Evolutionary conservation across 2,113 vertebrate genomes (phyloP).

Genomic region (Chaetorhynchus papuensis): DNA sequence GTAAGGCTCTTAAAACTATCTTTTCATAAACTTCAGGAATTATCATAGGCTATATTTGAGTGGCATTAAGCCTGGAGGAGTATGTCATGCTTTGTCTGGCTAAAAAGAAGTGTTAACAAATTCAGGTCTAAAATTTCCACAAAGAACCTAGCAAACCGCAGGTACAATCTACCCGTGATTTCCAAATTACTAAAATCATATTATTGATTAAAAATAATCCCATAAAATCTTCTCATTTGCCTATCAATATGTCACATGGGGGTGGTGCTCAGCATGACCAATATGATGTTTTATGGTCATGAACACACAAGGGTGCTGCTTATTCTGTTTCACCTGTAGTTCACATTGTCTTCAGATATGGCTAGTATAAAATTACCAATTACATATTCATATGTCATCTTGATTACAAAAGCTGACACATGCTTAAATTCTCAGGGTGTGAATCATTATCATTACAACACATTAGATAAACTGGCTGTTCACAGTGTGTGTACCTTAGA

Average conservation of each 20-base stretch:
- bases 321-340: background rate
- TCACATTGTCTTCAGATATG: background rate
- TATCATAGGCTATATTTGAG: background rate
- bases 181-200: background rate
- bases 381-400: background rate
- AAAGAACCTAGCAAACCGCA: background rate
- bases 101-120: background rate
- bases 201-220: background rate
- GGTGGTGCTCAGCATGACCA: background rate
- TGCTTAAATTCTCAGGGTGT: background rate
- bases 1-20: background rate
- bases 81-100: background rate
- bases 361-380: background rate
- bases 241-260: background rate
- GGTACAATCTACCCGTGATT: background rate
- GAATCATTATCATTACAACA: background rate
- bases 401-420: background rate
- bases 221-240: background rate
- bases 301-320: background rate
- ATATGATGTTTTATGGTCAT: background rate
- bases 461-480: background rate
- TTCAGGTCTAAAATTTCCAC: background rate
- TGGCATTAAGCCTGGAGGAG: background rate
- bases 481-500: background rate
- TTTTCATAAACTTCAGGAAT: background rate